A percentile compares a stretch with the other conserved stretches of the same genome.
Evolutionary conservation across 2,888 invertebrate species (phyloP).

Genomic region (Chrysolina americana): DNA sequence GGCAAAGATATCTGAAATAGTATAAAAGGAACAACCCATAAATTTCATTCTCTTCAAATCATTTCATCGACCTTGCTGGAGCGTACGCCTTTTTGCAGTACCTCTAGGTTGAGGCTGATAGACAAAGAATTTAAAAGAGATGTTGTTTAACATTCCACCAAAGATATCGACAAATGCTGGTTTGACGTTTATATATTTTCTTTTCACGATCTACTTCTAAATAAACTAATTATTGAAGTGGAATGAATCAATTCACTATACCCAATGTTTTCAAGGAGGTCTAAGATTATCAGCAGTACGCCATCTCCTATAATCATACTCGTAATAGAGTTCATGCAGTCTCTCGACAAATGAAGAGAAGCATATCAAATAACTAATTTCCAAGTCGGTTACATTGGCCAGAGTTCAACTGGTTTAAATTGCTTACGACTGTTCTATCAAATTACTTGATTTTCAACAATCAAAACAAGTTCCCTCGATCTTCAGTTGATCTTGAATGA

Average conservation of each 20-base stretch:
- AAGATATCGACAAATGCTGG: too few species aligned
- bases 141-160: too few species aligned
- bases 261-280: neutral
- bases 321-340: neutral
- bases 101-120: too few species aligned
- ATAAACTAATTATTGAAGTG: too few species aligned
- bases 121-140: too few species aligned
- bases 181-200: too few species aligned
- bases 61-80: too few species aligned
- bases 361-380: neutral
- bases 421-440: conserved; percentile 4
- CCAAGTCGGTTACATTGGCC: neutral
- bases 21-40: too few species aligned
- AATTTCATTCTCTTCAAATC: too few species aligned
- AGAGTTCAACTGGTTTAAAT: neutral
- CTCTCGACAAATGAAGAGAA: neutral
- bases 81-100: too few species aligned
- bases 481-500: neutral
- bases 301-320: neutral
- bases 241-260: neutral
- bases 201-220: too few species aligned
- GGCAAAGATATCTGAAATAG: too few species aligned
- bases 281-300: neutral
- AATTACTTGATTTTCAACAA: conserved; percentile 8
- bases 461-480: neutral